A percentile compares a stretch with the other conserved stretches of the same genome.
These are phyloP conservation scores for Tenualosa ilisha DNA, from an alignment of 2,797 vertebrate genomes.

Conservation along the genomic window DNA sequence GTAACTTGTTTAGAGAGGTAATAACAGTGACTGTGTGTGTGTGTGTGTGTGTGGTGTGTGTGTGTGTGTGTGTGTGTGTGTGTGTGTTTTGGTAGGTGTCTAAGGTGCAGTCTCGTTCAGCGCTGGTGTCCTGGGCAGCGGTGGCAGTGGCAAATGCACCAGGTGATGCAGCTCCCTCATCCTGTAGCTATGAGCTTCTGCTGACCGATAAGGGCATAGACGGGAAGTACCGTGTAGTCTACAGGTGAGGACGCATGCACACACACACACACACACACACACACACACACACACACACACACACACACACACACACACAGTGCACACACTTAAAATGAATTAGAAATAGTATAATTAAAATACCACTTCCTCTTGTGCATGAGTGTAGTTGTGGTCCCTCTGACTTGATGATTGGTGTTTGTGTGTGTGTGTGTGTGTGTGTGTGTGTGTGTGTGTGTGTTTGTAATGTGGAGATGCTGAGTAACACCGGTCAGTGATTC, in stretches of 20 bases:
- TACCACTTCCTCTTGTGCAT: background rate
- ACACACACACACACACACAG: background rate
- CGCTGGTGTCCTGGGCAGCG: slow-evolving; percentile 78
- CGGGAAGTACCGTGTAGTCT: slow-evolving; percentile 83
- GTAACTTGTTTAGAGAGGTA: background rate
- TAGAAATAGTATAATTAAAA: too few species aligned
- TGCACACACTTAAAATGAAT: too few species aligned
- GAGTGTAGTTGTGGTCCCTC: background rate
- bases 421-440: too few species aligned
- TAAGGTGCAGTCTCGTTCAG: slow-evolving; percentile 79
- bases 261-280: background rate
- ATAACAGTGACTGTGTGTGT: background rate
- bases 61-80: slow-evolving; percentile 2
- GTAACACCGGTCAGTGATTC: background rate
- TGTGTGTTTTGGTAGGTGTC: slow-evolving; percentile 70
- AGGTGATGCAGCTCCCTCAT: slow-evolving; percentile 72
- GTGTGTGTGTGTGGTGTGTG: background rate
- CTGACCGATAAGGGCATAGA: slow-evolving; percentile 84
- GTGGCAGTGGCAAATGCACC: slow-evolving; percentile 63
- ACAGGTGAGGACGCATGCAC: slow-evolving; percentile 63
- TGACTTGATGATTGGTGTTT: background rate
- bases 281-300: background rate
- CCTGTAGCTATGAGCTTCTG: slow-evolving; percentile 83
- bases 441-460: background rate
- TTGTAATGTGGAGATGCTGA: background rate